These are phyloP conservation scores for Steinernema khuongi DNA, from an alignment of 1,140 invertebrate genomes.

Conservation along the genomic window DNA sequence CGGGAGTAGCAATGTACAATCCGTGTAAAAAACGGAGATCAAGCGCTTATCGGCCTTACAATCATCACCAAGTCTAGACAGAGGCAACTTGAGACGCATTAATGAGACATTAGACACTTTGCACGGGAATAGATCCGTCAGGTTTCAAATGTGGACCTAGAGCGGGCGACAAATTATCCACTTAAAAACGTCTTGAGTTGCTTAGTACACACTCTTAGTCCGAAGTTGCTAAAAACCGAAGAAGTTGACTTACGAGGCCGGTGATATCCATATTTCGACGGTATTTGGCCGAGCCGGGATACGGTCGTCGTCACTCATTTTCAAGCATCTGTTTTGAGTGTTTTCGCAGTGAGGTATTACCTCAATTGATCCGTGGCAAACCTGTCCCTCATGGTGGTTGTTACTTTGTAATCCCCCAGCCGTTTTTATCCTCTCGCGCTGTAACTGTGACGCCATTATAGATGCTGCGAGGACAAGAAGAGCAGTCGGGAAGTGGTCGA, in stretches of 20 bases:
- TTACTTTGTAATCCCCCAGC: not conserved
- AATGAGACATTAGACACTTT: not conserved
- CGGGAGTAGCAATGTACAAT: no score
- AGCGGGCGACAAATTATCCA: no score
- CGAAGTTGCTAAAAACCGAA: no score
- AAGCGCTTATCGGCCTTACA: no score
- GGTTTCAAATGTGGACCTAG: no score
- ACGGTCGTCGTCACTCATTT: not conserved
- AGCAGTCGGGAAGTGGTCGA: conserved; percentile 44
- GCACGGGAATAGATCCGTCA: not conserved
- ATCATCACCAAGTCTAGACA: no score
- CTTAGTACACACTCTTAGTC: no score
- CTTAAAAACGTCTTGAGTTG: no score
- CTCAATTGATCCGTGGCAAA: not conserved
- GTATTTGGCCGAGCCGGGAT: not conserved
- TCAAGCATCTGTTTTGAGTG: not conserved
- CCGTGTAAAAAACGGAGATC: no score
- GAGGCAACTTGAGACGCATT: no score
- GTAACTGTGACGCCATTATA: conserved; percentile 24
- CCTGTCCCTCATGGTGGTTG: not conserved
- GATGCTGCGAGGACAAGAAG: conserved; percentile 51
- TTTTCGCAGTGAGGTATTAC: not conserved
- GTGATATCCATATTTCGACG: not conserved
- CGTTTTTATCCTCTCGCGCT: not conserved
- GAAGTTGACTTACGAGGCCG: not conserved